Evolutionary conservation across 2,888 invertebrate species (phyloP).

Genomic region (Tipula vernalis): DNA sequence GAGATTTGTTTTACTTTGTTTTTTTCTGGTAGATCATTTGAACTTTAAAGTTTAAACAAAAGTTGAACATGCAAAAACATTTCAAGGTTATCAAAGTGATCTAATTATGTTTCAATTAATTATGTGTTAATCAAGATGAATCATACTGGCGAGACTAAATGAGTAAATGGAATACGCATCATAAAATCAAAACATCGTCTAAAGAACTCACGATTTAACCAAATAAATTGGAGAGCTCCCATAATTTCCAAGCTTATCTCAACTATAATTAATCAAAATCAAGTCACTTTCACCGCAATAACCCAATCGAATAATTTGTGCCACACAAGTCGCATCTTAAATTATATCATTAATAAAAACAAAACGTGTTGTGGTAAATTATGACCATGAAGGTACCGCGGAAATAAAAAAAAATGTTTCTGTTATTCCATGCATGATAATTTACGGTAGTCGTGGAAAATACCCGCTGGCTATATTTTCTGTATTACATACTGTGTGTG

Average conservation of each 20-base stretch:
- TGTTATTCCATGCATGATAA: no score
- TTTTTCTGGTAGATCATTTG: no score
- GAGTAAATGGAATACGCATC: background rate
- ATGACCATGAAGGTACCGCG: background rate
- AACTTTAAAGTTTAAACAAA: no score
- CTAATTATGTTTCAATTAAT: no score
- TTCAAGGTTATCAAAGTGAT: no score
- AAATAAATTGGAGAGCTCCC: background rate
- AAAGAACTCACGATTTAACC: background rate
- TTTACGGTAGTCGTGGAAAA: background rate
- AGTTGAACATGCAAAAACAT: no score
- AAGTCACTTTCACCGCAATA: background rate
- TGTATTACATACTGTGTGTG: no score
- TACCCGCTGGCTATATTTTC: background rate
- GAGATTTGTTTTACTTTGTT: no score
- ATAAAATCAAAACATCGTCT: background rate
- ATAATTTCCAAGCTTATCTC: background rate
- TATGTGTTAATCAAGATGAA: no score
- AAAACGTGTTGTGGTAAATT: background rate
- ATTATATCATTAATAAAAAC: background rate
- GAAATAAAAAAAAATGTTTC: no score
- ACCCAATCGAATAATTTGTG: background rate
- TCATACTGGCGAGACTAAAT: no score
- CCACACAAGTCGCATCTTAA: background rate
- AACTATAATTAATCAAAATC: background rate